These are phyloP conservation scores for Pomacea maculata DNA, from an alignment of 1,140 invertebrate genomes.

Conservation along the genomic window DNA sequence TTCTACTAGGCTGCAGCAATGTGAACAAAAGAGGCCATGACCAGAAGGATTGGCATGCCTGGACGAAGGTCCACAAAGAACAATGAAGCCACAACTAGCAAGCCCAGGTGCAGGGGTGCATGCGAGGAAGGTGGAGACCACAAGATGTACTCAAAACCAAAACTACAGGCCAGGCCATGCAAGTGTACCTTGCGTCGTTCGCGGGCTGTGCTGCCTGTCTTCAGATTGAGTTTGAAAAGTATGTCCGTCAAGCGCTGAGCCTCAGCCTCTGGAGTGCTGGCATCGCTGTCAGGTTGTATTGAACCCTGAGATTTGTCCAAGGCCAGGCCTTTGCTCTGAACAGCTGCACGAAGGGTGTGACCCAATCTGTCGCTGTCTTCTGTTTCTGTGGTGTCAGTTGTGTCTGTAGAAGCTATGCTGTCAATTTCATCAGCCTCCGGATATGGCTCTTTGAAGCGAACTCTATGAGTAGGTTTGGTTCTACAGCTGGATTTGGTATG, in stretches of 20 bases:
- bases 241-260: slow-evolving; percentile 32
- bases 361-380: background rate
- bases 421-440: slow-evolving; percentile 19
- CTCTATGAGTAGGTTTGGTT: slow-evolving; percentile 25
- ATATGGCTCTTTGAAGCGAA: slow-evolving; percentile 28
- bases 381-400: slow-evolving; percentile 8
- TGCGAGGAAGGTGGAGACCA: background rate
- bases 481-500: slow-evolving; percentile 1
- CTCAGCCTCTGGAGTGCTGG: slow-evolving; percentile 30
- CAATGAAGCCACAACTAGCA: slow-evolving; percentile 7
- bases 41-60: no score
- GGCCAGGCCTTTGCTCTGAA: slow-evolving; percentile 16
- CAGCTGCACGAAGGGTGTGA: slow-evolving; percentile 4
- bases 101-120: slow-evolving; percentile 16
- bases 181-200: slow-evolving; percentile 40
- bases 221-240: slow-evolving; percentile 40
- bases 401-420: slow-evolving; percentile 22
- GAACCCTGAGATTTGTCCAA: slow-evolving; percentile 15
- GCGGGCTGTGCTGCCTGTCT: slow-evolving; percentile 33
- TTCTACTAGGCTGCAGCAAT: no score
- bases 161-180: slow-evolving; percentile 21
- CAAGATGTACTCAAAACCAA: background rate
- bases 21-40: no score
- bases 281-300: slow-evolving; percentile 17
- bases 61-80: no score